These are phyloP conservation scores for Epistrophella euchroma DNA, from an alignment of 2,888 invertebrate species.

Conservation along the genomic window DNA sequence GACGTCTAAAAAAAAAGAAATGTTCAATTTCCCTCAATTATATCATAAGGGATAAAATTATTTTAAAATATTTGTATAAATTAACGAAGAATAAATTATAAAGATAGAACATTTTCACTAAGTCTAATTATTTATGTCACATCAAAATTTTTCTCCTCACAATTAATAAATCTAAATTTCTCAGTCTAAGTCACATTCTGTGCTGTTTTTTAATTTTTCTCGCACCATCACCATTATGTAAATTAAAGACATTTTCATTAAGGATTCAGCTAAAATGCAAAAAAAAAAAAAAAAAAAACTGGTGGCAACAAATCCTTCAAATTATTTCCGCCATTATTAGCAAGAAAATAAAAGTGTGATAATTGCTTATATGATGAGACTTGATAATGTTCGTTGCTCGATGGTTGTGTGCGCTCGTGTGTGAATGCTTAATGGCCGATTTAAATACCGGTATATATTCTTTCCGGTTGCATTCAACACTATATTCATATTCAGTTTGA, in stretches of 20 bases:
- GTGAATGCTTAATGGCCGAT: slow-evolving; percentile 52
- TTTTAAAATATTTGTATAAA: not conserved
- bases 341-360: not conserved
- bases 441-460: slow-evolving; percentile 48
- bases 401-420: slow-evolving; percentile 48
- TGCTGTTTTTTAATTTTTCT: not conserved
- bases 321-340: slow-evolving; percentile 21
- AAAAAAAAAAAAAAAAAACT: not conserved
- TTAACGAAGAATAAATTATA: not conserved
- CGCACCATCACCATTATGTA: not conserved
- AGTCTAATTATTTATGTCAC: not conserved
- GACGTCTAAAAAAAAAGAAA: not conserved
- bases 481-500: slow-evolving; percentile 8
- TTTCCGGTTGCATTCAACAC: slow-evolving; percentile 42
- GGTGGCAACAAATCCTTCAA: slow-evolving; percentile 24
- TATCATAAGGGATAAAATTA: no score
- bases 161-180: not conserved
- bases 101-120: not conserved
- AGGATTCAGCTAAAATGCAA: slow-evolving; percentile 36
- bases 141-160: not conserved
- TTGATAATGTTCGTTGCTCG: not conserved
- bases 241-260: slow-evolving; percentile 35
- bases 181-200: slow-evolving; percentile 1
- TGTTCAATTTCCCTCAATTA: not conserved
- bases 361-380: slow-evolving; percentile 13